Evolutionary conservation across 2,113 vertebrate genomes (phyloP).

Genomic region (Chloropsis hardwickii): DNA sequence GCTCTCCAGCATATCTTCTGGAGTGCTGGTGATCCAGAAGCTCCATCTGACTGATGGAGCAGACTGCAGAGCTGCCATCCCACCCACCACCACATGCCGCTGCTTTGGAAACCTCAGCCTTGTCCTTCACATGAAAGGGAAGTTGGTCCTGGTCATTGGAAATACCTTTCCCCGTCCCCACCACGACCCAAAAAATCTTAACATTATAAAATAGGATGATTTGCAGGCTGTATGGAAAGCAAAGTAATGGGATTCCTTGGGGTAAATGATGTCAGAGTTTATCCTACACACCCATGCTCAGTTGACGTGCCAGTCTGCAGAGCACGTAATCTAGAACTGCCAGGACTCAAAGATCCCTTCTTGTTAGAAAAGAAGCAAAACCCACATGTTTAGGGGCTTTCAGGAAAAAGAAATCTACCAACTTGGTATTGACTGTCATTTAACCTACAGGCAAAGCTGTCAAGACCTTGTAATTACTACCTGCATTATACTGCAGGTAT

Average conservation of each 20-base stretch:
- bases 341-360: background rate
- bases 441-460: constrained; percentile 1
- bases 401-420: background rate
- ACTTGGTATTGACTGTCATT: background rate
- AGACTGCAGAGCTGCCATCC: background rate
- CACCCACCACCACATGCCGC: background rate
- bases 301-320: background rate
- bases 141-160: background rate
- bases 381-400: fast-evolving
- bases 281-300: fast-evolving
- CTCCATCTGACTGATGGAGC: no score
- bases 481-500: constrained; percentile 6
- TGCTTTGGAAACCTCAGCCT: background rate
- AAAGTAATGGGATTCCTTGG: background rate
- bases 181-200: background rate
- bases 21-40: background rate
- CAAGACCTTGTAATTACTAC: background rate
- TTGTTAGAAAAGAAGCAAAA: background rate
- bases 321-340: background rate
- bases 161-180: background rate
- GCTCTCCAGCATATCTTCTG: background rate
- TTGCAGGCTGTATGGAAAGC: background rate
- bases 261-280: background rate
- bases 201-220: background rate
- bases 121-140: background rate